Percentiles rank a stretch among this genome's conserved stretches.
These are phyloP conservation scores for Drosophila truncata DNA, from an alignment of 1,140 invertebrate species.

Conservation along the genomic window DNA sequence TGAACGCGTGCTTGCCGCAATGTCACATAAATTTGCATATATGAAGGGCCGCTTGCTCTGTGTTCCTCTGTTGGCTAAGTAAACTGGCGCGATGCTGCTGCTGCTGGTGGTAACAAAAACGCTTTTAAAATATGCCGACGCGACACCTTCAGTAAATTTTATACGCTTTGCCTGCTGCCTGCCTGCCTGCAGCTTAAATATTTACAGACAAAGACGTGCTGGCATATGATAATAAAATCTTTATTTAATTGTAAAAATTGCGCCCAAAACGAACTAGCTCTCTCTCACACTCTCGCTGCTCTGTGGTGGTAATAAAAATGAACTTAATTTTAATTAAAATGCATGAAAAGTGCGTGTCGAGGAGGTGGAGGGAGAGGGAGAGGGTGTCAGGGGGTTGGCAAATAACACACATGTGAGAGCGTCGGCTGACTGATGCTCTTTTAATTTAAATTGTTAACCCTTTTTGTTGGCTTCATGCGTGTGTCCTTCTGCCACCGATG, in stretches of 20 bases:
- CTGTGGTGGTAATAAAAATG: slow-evolving; percentile 72
- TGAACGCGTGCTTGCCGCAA: slow-evolving; percentile 76
- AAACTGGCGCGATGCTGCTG: slow-evolving; percentile 57
- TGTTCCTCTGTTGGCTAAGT: slow-evolving; percentile 58
- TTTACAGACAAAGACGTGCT: slow-evolving; percentile 28
- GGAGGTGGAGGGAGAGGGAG: too few species aligned
- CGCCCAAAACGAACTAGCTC: slow-evolving; percentile 54
- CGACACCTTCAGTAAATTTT: slow-evolving; percentile 84
- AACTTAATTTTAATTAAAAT: slow-evolving; percentile 85
- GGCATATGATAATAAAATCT: slow-evolving; percentile 80
- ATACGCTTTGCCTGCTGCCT: slow-evolving; percentile 46
- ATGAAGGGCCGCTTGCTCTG: slow-evolving; percentile 37
- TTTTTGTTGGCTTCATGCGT: slow-evolving; percentile 55
- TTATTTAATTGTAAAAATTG: slow-evolving; percentile 84
- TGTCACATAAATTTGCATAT: slow-evolving; percentile 81
- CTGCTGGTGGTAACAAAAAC: slow-evolving; percentile 68
- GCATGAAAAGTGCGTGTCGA: slow-evolving; percentile 70
- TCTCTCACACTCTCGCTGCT: background rate
- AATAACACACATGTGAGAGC: slow-evolving; percentile 19
- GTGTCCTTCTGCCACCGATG: slow-evolving; percentile 57
- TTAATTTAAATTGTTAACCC: slow-evolving; percentile 79
- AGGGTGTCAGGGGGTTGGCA: too few species aligned
- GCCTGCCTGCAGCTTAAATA: slow-evolving; percentile 19
- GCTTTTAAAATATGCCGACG: slow-evolving; percentile 85
- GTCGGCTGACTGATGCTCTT: slow-evolving; percentile 31